phyloP scores from a whole-genome alignment of 2,888 invertebrate species.

The Gandaritis pyraliata region DNA sequence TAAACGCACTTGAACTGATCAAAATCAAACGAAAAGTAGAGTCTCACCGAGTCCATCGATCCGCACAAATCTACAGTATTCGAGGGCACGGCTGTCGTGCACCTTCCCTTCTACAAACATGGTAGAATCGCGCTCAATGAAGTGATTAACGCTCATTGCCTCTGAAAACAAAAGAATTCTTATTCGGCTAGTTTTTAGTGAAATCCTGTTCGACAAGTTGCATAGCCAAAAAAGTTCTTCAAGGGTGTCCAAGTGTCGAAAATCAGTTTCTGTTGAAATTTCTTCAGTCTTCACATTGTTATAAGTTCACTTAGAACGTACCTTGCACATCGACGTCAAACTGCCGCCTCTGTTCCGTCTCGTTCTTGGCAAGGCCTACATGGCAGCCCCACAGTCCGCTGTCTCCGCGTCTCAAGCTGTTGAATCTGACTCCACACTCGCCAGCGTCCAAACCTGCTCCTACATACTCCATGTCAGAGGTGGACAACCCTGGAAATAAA shows the following conservation, averaged over 20 bases:
- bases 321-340: constrained; percentile 49
- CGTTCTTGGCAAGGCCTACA: constrained; percentile 54
- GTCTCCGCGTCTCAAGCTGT: constrained; percentile 47
- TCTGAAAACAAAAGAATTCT: constrained; percentile 46
- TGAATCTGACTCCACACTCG: constrained; percentile 66
- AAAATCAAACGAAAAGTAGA: neutral
- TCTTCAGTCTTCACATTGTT: too few species aligned
- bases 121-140: constrained; percentile 5
- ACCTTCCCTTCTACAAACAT: constrained; percentile 49
- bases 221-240: too few species aligned
- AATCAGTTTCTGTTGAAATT: too few species aligned
- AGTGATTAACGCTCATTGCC: constrained; percentile 44
- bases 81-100: constrained; percentile 47
- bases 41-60: constrained; percentile 66
- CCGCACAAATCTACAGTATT: constrained; percentile 74
- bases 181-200: too few species aligned
- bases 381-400: constrained; percentile 70
- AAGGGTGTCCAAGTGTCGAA: too few species aligned
- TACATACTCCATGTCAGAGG: constrained; percentile 52
- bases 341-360: constrained; percentile 46
- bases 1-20: too few species aligned
- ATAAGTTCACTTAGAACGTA: constrained; percentile 29
- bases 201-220: too few species aligned
- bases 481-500: constrained; percentile 46
- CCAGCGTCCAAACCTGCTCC: constrained; percentile 74